Base-by-base conservation (phyloP, 30 jellyfish, hydroid and myxozoan genomes). In the Sanderia malayensis region DNA sequence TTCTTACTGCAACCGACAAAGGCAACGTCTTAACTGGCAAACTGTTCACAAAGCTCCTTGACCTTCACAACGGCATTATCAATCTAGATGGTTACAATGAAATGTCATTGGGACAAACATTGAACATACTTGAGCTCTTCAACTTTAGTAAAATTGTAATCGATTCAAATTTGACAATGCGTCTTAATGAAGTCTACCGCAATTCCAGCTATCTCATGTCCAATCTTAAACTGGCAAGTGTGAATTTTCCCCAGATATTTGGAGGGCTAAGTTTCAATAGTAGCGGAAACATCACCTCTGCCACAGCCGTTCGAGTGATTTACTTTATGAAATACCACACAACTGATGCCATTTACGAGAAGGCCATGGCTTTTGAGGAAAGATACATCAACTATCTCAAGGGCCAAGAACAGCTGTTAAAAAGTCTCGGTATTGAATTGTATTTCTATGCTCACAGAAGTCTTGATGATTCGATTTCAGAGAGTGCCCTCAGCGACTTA, bases 391-490 rank as follows among this genome's bases (percentile, higher is more conserved):
- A 64, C 21, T 61, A 46, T 37, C 45, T 92, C 4, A 22, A 66
- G 17, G 32, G 28, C 21, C 73, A 65, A 49, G 77, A 80, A 55
- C 30, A 41, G 37, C 21, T 21, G 8, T 61, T 84, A 15, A 64
- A 68, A 17, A 52, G 44, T 19, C 27, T 41, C 31, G 90, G 95
- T 2, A 57, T 84, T 4, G 61, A 58, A 2, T 17, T 92, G 59
- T 72, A 67, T 24, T 92, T 61, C 67, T 86, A 72, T 31, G 84
- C 98, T 21, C 80, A 81, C 37, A 64, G 82, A 31, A 85, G 98
- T 74, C 65, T 92, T 22, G 98, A 92, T 30, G 95, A 80, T 24
- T 70, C 94, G 33, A 81, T 92, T 3, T 75, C 95, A 9, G 94
- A 79, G 31, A 76, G 97, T 30, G 89, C 98, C 37, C 44, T 80